phyloP scores from a whole-genome alignment of 2,888 invertebrate genomes.

The Leptinotarsa rubiginosa region DNA sequence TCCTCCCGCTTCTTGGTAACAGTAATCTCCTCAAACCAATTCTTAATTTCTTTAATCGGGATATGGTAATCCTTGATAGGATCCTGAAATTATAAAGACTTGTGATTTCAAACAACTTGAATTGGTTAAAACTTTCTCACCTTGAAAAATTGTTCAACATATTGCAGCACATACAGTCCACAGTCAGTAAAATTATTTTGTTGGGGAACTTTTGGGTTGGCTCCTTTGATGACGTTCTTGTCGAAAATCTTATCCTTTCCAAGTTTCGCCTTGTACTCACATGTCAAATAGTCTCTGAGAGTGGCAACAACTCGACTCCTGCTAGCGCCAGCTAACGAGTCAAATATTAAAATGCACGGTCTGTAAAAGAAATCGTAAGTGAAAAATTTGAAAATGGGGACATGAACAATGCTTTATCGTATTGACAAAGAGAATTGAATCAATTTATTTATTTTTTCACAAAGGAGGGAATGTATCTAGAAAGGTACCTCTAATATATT shows the following conservation, averaged over 20 bases:
- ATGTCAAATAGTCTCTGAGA: conserved; percentile 89
- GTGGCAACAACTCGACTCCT: conserved; percentile 89
- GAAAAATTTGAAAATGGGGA: too few relatives aligned
- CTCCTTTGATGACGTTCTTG: conserved; percentile 87
- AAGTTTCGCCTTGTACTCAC: conserved; percentile 85
- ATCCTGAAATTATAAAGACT: conserved; percentile 68
- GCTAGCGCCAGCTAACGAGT: conserved; percentile 88
- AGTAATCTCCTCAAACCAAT: conserved; percentile 89
- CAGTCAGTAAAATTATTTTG: conserved; percentile 98
- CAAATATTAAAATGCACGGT: conserved; percentile 95
- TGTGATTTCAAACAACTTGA: not conserved
- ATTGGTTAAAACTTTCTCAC: conserved; percentile 63
- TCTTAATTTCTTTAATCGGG: conserved; percentile 84
- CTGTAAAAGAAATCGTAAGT: conserved; percentile 68
- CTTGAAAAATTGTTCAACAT: conserved; percentile 95
- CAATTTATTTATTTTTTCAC: too few relatives aligned
- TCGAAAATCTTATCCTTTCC: conserved; percentile 75
- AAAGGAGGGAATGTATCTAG: not conserved
- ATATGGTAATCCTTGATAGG: conserved; percentile 85
- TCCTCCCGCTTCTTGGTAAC: conserved; percentile 90
- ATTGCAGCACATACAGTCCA: conserved; percentile 94
- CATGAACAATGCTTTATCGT: too few relatives aligned
- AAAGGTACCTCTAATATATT: too few relatives aligned
- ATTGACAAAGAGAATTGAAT: too few relatives aligned
- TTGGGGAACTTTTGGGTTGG: conserved; percentile 93